A percentile compares a stretch with the other conserved stretches of the same genome.
phyloP scores from a whole-genome alignment of 2,888 invertebrate species.

The Heteromurus nitidus region DNA sequence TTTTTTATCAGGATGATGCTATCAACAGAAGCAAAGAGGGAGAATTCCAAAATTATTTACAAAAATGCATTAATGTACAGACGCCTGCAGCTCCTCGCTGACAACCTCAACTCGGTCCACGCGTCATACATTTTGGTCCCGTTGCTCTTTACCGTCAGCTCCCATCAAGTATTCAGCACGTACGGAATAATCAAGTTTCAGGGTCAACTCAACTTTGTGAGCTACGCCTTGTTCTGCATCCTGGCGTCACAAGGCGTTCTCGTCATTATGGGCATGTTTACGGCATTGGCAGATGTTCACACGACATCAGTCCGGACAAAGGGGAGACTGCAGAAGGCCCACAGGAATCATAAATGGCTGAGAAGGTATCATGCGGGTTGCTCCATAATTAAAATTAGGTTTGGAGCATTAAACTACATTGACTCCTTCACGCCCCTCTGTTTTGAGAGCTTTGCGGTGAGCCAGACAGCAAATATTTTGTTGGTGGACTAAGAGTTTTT shows the following conservation, averaged over 20 bases:
- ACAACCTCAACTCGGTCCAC: slow-evolving; percentile 14
- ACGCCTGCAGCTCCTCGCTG: slow-evolving; percentile 27
- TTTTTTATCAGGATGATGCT: not conserved
- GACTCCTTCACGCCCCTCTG: slow-evolving; percentile 24
- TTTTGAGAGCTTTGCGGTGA: slow-evolving; percentile 44
- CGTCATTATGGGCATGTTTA: slow-evolving; percentile 55
- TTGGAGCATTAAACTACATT: slow-evolving; percentile 39
- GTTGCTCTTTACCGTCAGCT: slow-evolving; percentile 37
- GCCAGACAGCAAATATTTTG: slow-evolving; percentile 43
- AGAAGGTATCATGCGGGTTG: slow-evolving; percentile 16
- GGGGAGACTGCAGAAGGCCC: slow-evolving; percentile 4
- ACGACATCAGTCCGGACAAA: slow-evolving; percentile 9
- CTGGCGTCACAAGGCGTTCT: slow-evolving; percentile 36
- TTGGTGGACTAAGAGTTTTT: slow-evolving; percentile 32
- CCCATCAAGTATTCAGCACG: slow-evolving; percentile 37
- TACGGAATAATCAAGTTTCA: slow-evolving; percentile 38
- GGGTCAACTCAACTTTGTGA: slow-evolving; percentile 43
- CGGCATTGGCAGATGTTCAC: slow-evolving; percentile 27
- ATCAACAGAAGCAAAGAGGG: not conserved
- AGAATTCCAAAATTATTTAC: not conserved
- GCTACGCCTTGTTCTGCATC: slow-evolving; percentile 35
- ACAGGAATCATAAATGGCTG: slow-evolving; percentile 28
- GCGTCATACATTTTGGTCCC: slow-evolving; percentile 27
- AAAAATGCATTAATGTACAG: slow-evolving; percentile 19
- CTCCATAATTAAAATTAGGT: slow-evolving; percentile 30